Percentiles rank a stretch among this genome's conserved stretches.
These are phyloP conservation scores for Mionectes macconnelli DNA, from an alignment of 2,113 vertebrate species.

Conservation along the genomic window DNA sequence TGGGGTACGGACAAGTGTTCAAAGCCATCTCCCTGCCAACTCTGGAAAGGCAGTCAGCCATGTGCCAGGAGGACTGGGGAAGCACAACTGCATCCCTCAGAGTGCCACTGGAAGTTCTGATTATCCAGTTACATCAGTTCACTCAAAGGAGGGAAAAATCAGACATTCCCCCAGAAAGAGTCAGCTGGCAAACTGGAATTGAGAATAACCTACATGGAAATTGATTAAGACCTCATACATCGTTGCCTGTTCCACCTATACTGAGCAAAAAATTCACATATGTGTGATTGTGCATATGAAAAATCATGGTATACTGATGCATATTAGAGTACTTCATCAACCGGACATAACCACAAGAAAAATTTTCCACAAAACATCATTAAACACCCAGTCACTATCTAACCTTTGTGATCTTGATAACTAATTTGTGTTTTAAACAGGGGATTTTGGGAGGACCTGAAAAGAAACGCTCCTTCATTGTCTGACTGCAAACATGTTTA, in stretches of 20 bases:
- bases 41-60: not conserved
- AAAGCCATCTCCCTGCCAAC: not conserved
- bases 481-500: not conserved
- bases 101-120: no score
- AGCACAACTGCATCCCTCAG: not conserved
- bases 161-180: not conserved
- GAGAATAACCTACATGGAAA: not conserved
- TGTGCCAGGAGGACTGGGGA: not conserved
- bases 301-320: not conserved
- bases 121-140: fast-evolving
- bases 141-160: not conserved
- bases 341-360: not conserved
- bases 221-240: not conserved
- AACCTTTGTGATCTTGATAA: not conserved
- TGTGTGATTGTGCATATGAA: fast-evolving
- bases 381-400: not conserved
- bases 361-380: not conserved
- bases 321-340: not conserved
- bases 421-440: not conserved
- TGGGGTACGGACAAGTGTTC: not conserved
- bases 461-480: not conserved
- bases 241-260: not conserved
- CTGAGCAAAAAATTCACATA: not conserved
- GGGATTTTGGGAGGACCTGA: not conserved
- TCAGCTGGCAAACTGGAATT: not conserved